phyloP scores from a whole-genome alignment of 2,113 vertebrate species.

The Zosterops pallidus region DNA sequence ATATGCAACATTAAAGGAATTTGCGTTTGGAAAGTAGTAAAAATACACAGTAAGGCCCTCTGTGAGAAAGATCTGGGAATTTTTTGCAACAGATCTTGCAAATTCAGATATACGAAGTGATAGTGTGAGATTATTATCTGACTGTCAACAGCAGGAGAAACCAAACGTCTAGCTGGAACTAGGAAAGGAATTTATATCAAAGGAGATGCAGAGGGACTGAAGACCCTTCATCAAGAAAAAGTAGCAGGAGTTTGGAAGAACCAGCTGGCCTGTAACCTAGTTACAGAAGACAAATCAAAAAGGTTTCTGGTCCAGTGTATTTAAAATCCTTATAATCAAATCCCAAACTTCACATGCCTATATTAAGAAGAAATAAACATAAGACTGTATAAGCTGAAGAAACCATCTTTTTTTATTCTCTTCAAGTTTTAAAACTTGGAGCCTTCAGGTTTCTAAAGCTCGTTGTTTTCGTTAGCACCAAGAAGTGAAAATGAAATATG shows the following conservation, averaged over 20 bases:
- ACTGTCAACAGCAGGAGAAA: background rate
- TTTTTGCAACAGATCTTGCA: conserved; percentile 11
- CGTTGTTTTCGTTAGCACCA: background rate
- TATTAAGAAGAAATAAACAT: background rate
- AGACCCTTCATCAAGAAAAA: conserved; percentile 9
- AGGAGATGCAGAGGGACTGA: background rate
- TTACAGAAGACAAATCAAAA: background rate
- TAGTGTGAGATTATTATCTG: background rate
- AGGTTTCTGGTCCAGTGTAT: background rate
- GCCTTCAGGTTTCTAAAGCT: background rate
- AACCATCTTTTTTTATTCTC: background rate
- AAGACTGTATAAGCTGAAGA: background rate
- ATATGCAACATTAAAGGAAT: background rate
- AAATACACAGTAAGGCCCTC: background rate
- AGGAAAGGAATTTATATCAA: background rate
- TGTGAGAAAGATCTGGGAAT: background rate
- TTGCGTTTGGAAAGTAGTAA: conserved; percentile 14
- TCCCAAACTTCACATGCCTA: background rate
- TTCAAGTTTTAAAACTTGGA: background rate
- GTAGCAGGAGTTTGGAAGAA: background rate
- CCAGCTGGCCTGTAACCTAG: background rate
- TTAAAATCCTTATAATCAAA: background rate
- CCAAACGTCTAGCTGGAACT: background rate
- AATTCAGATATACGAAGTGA: background rate
- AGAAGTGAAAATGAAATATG: background rate